Conservation (phyloP, 2,888 invertebrate species). For the Entomobrya proxima region DNA sequence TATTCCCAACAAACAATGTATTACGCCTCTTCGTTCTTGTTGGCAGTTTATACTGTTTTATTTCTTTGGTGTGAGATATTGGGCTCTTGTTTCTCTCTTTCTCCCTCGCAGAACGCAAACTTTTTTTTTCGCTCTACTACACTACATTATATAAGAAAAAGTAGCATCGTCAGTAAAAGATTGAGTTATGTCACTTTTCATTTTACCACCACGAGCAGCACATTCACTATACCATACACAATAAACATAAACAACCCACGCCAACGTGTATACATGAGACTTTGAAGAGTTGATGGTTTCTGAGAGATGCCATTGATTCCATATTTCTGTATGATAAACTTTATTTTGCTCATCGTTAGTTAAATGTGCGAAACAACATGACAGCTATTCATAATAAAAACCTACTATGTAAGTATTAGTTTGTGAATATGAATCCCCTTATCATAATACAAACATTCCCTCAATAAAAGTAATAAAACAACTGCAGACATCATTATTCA, state of each 20-base stretch:
- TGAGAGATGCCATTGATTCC: background rate
- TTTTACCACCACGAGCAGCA: background rate
- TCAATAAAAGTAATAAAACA: too few relatives aligned
- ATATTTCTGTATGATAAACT: too few relatives aligned
- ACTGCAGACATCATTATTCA: too few relatives aligned
- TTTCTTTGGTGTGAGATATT: background rate
- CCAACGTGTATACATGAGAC: background rate
- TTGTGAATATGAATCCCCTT: background rate
- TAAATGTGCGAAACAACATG: constrained; percentile 13
- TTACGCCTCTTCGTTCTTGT: background rate
- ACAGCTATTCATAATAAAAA: constrained; percentile 29
- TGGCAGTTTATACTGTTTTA: background rate
- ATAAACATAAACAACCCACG: background rate
- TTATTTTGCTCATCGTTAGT: background rate
- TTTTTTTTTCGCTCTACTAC: background rate
- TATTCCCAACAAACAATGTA: background rate
- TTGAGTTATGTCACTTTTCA: constrained; percentile 1
- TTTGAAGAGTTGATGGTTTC: background rate
- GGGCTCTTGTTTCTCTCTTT: too few relatives aligned
- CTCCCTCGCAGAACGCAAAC: background rate
- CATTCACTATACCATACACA: background rate
- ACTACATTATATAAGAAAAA: too few relatives aligned
- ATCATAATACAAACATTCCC: background rate
- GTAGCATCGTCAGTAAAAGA: background rate
- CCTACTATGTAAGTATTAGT: background rate